Base-by-base conservation (phyloP, 2,888 invertebrate genomes). In the Chaitophorus viminalis region DNA sequence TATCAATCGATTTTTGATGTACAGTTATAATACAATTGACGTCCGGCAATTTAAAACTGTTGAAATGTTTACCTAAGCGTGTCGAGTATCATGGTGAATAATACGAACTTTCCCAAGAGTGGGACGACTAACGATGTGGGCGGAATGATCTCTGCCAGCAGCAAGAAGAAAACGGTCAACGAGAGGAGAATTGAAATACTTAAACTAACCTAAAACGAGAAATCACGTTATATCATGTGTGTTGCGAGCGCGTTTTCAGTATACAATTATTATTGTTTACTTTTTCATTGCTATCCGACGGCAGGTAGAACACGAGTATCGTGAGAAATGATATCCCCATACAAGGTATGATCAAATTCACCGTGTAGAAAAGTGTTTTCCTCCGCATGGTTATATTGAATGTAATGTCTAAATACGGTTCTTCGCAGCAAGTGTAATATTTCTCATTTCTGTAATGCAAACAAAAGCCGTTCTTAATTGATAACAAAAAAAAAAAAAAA, bases 281-380 rank as follows among this genome's bases (percentile, higher is more conserved):
- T 94, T 99, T 99, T 93, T 99, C 99, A 91, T 99, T 98, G 92
- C 97, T 97, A 93, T 99, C 98, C 90, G 98, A 98, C 90, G 98
- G 99, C 92, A 99, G 93, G 93, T 98, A 98, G 94, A 98, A 99
- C 91, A 98, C 98, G 91, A 99, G 94, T 91, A 98, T 97, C 90
- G 98, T 98, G 91, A 99, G 95, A 92, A 98, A 98, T 90, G 98
- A 98, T 92, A 98, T 98, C 90, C 97, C 97, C 95, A 98, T 97
- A 92, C 98, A 98, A 89, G 98, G 98, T 91, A 98, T 97, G 92
- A 98, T 98, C 91, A 98, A 94, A 93, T 98, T 98, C 90, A 98
- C 97, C 75, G 98, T 98, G 93, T 98, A 98, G 94, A 98, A 98
- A 90, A 99, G 94, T 85, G 98, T 98, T 93, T 98, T 98, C 90